Percentiles rank a stretch among this genome's conserved stretches.
These are phyloP conservation scores for Brachylomia viminalis DNA, from an alignment of 2,888 invertebrate genomes.

Conservation along the genomic window DNA sequence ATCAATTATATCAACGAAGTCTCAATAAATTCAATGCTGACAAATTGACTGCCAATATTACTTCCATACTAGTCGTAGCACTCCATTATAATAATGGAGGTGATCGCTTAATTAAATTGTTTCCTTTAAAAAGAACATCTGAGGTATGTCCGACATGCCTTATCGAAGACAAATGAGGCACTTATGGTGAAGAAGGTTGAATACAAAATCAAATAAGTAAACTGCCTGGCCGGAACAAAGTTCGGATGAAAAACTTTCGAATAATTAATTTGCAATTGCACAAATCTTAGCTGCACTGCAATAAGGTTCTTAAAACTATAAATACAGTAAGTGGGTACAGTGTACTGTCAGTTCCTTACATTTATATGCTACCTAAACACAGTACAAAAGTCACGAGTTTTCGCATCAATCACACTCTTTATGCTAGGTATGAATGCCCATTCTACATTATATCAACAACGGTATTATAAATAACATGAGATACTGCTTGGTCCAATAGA, in stretches of 20 bases:
- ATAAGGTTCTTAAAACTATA: too few species aligned
- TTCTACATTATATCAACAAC: constrained; percentile 13
- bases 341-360: too few species aligned
- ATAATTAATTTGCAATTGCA: not conserved
- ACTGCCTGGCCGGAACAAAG: not conserved
- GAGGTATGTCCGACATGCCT: not conserved
- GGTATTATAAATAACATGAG: not conserved
- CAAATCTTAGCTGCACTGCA: not conserved
- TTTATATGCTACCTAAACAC: constrained; percentile 16
- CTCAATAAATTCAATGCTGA: constrained; percentile 58
- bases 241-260: not conserved
- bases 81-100: constrained; percentile 38
- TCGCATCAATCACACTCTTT: constrained; percentile 12
- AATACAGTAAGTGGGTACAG: not conserved
- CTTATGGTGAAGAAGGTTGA: constrained; percentile 11
- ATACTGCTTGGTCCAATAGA: not conserved
- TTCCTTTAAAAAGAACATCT: constrained; percentile 26
- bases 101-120: constrained; percentile 35
- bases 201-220: not conserved
- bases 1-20: constrained; percentile 43
- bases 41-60: constrained; percentile 53
- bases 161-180: constrained; percentile 22
- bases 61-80: constrained; percentile 28
- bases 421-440: not conserved
- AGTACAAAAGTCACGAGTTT: not conserved